phyloP scores from a whole-genome alignment of 2,113 vertebrate species.

The Macaca mulatta region DNA sequence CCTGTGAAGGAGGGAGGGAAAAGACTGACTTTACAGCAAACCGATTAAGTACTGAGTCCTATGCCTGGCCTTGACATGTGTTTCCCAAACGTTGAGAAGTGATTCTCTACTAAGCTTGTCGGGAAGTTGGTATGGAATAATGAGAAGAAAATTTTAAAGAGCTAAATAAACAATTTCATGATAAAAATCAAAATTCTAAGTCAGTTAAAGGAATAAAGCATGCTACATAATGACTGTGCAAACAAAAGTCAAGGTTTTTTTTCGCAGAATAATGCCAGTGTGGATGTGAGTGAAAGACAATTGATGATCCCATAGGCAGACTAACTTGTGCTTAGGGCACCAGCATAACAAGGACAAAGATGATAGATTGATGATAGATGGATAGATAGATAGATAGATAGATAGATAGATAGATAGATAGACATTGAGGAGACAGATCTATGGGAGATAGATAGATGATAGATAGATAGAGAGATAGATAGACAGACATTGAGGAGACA shows the following conservation, averaged over 20 bases:
- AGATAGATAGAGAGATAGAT: too few species aligned
- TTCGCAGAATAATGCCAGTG: not conserved
- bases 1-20: not conserved
- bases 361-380: not conserved
- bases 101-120: not conserved
- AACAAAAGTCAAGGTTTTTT: not conserved
- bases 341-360: not conserved
- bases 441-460: not conserved
- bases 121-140: not conserved
- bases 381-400: too few species aligned
- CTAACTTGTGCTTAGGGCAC: not conserved
- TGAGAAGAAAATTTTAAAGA: not conserved
- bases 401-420: too few species aligned
- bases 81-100: not conserved
- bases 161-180: not conserved
- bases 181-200: not conserved
- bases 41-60: not conserved
- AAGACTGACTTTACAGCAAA: not conserved
- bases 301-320: not conserved
- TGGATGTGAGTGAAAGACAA: too few species aligned
- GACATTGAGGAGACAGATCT: not conserved
- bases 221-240: not conserved
- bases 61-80: not conserved
- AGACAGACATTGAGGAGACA: too few species aligned
- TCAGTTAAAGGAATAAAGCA: not conserved